phyloP scores from a whole-genome alignment of 2,113 vertebrate genomes.

The Chunga burmeisteri region DNA sequence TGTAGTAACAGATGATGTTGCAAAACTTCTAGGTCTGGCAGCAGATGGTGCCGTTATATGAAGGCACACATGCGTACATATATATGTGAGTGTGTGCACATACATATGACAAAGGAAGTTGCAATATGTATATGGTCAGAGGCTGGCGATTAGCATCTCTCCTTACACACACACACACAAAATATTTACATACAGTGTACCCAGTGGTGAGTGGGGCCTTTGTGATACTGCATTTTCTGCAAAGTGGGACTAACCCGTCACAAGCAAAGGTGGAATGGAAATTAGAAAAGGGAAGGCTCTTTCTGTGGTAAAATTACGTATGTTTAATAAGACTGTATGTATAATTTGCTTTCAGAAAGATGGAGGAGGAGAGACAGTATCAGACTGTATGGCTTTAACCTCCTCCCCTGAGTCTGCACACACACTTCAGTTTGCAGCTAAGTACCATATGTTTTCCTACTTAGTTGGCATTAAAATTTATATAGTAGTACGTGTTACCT shows the following conservation, averaged over 20 bases:
- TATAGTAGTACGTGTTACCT: constrained; percentile 28
- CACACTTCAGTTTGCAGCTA: constrained; percentile 37
- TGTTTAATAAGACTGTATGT: constrained; percentile 6
- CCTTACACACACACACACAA: accelerated
- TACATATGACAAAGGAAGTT: background rate
- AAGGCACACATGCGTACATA: background rate
- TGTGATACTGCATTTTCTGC: background rate
- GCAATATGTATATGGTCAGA: background rate
- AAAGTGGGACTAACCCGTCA: background rate
- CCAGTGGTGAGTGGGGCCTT: background rate
- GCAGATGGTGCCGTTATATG: constrained; percentile 51
- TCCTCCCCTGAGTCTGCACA: constrained; percentile 37
- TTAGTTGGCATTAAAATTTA: constrained; percentile 63
- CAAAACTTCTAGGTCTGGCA: constrained; percentile 50
- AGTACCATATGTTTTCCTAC: constrained; percentile 57
- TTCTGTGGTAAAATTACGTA: background rate
- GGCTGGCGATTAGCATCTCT: background rate
- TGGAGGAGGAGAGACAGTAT: constrained; percentile 14
- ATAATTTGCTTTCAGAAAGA: constrained; percentile 34
- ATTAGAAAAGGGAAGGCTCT: background rate
- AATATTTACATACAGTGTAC: background rate
- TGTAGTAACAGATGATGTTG: constrained; percentile 30
- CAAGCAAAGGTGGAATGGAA: background rate
- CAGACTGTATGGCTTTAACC: constrained; percentile 41
- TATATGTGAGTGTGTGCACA: background rate